These are phyloP conservation scores for Strongylocentrotus purpuratus DNA, from an alignment of 35 echinoderm and acorn worm species.

Conservation along the genomic window DNA sequence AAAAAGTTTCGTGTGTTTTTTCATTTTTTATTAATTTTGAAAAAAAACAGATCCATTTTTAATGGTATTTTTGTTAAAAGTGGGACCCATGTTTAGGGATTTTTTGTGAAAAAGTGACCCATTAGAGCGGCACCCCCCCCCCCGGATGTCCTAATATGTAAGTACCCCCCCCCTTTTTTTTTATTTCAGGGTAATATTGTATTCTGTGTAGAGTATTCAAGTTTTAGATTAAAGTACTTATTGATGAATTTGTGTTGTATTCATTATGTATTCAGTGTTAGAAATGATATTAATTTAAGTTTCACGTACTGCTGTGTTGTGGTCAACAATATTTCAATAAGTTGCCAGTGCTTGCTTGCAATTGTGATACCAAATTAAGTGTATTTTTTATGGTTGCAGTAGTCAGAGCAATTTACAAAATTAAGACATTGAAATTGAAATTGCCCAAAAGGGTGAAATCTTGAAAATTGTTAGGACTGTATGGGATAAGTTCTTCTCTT, in stretches of 20 bases:
- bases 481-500: too few species aligned
- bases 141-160: too few species aligned
- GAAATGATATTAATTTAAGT: too few species aligned
- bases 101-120: too few species aligned
- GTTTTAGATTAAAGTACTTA: not conserved
- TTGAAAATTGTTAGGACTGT: too few species aligned
- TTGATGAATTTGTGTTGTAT: not conserved
- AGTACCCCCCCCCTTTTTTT: too few species aligned
- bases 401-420: not conserved
- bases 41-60: too few species aligned
- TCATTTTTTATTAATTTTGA: too few species aligned
- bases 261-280: not conserved
- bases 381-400: not conserved
- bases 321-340: not conserved
- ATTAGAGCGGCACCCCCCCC: too few species aligned
- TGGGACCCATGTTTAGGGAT: too few species aligned
- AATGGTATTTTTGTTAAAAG: too few species aligned
- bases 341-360: not conserved
- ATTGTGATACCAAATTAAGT: not conserved
- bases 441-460: not conserved
- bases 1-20: too few species aligned
- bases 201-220: not conserved
- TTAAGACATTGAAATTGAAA: not conserved
- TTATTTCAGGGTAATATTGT: not conserved
- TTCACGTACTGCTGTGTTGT: not conserved